Percentiles rank a stretch among this genome's conserved stretches.
These are phyloP conservation scores for Eulithis testata DNA, from an alignment of 2,888 invertebrate genomes.

Conservation along the genomic window DNA sequence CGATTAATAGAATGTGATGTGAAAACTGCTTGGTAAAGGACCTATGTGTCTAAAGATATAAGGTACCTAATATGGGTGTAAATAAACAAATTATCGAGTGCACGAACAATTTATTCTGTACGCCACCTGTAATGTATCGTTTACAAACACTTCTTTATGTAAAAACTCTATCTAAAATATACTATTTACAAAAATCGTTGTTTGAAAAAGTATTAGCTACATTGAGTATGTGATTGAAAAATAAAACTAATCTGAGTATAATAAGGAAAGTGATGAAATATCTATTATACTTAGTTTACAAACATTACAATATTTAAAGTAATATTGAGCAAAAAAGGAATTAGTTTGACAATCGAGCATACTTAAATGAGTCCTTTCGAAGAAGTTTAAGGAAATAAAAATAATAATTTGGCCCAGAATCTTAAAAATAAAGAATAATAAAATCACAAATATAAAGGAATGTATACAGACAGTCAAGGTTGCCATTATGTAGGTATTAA, in stretches of 20 bases:
- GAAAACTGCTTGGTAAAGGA: too few relatives aligned
- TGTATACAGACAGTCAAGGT: constrained; percentile 45
- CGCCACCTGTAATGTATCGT: constrained; percentile 72
- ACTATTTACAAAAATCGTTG: constrained; percentile 59
- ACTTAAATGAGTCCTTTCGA: constrained; percentile 27
- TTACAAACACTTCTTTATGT: constrained; percentile 66
- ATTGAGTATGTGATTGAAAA: constrained; percentile 72
- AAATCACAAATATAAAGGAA: constrained; percentile 37
- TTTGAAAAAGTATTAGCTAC: constrained; percentile 52
- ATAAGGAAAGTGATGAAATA: constrained; percentile 44
- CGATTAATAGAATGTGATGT: too few relatives aligned
- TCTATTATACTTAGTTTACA: constrained; percentile 35
- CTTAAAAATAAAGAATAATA: constrained; percentile 29
- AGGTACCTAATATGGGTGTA: constrained; percentile 28
- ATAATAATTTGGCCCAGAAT: constrained; percentile 22
- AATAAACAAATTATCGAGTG: constrained; percentile 69
- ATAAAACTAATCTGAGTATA: constrained; percentile 68
- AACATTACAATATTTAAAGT: constrained; percentile 31
- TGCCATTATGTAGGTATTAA: constrained; percentile 48
- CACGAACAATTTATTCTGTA: constrained; percentile 81
- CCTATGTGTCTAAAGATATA: too few relatives aligned
- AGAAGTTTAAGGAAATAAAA: constrained; percentile 12
- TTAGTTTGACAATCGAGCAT: constrained; percentile 46
- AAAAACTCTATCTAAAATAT: constrained; percentile 62
- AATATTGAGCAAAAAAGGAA: constrained; percentile 60